These are phyloP conservation scores for Gymnogyps californianus DNA, from an alignment of 2,113 vertebrate species.

Conservation along the genomic window DNA sequence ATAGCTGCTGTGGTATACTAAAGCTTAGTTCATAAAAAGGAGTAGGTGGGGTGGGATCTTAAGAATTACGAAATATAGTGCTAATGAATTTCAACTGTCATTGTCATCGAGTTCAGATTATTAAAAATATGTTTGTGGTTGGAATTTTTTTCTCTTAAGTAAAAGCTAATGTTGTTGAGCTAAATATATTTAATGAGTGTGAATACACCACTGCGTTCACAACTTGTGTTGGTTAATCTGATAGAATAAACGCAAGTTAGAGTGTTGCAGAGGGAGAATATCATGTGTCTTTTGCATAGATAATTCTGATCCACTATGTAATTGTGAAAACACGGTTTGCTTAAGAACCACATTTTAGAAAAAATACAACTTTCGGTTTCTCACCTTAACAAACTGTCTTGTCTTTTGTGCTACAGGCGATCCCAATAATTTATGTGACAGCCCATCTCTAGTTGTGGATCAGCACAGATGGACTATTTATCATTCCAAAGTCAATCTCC, in stretches of 20 bases:
- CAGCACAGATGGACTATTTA: slow-evolving; percentile 96
- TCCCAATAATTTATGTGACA: slow-evolving; percentile 80
- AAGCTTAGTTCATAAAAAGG: not conserved
- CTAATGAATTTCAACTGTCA: not conserved
- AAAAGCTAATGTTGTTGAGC: not conserved
- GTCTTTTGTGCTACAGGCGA: slow-evolving; percentile 73
- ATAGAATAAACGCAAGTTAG: not conserved
- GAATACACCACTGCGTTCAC: not conserved
- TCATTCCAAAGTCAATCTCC: slow-evolving; percentile 98
- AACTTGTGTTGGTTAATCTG: not conserved
- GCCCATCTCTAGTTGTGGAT: slow-evolving; percentile 91
- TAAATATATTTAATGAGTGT: not conserved
- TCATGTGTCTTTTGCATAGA: not conserved
- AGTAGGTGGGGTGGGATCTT: not conserved
- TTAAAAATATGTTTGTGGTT: not conserved
- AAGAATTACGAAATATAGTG: not conserved
- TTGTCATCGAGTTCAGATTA: not conserved
- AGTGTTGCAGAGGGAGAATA: not conserved
- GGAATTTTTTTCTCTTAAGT: not conserved
- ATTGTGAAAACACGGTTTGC: not conserved
- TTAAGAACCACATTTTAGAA: not conserved
- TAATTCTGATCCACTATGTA: not conserved
- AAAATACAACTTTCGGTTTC: not conserved
- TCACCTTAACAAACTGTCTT: not conserved
- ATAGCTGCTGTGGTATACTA: not conserved